A percentile compares a stretch with the other conserved stretches of the same genome.
phyloP scores from a whole-genome alignment of 2,113 vertebrate genomes.

The Heptranchias perlo region DNA sequence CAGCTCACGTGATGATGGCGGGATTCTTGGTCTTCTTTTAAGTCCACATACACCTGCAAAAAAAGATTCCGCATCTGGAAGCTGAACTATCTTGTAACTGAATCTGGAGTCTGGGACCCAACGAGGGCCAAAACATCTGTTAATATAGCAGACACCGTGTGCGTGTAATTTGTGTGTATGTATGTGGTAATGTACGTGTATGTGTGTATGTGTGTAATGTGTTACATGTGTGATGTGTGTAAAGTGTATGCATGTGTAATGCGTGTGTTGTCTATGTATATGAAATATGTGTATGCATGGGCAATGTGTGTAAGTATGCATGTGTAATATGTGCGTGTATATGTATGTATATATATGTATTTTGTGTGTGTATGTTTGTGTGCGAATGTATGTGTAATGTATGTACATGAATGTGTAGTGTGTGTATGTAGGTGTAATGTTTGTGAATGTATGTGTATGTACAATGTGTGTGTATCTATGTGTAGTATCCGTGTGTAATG shows the following conservation, averaged over 20 bases:
- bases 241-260: too few relatives aligned
- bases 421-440: neutral
- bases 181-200: neutral
- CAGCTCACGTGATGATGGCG: neutral
- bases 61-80: neutral
- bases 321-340: neutral
- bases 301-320: too few relatives aligned
- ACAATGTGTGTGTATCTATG: neutral
- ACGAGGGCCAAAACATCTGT: neutral
- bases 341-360: neutral
- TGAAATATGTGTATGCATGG: neutral
- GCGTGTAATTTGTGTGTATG: neutral
- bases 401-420: neutral
- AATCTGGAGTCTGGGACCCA: neutral
- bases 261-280: neutral
- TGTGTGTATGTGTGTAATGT: neutral
- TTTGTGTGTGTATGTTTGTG: too few relatives aligned
- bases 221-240: neutral
- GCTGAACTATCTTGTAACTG: neutral
- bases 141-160: neutral
- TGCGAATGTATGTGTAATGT: neutral
- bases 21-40: neutral
- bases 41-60: neutral
- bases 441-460: too few relatives aligned
- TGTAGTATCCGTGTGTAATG: neutral